Evolutionary conservation across 1,140 invertebrate species (phyloP).

Genomic region (Leucophenga varia): DNA sequence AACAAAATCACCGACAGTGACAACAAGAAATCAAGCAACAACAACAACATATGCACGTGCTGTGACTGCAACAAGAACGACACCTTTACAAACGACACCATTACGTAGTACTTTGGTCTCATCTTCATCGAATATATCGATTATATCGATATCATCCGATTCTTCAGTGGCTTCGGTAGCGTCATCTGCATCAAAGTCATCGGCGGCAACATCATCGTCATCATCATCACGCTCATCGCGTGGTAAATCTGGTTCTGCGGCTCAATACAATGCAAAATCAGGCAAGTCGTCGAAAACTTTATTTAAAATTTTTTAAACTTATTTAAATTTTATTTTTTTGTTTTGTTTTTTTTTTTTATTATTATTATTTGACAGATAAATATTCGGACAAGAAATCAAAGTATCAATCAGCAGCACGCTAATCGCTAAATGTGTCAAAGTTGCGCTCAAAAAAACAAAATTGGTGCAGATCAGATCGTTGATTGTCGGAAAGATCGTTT

Average conservation of each 20-base stretch:
- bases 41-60: not conserved
- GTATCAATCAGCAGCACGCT: no score
- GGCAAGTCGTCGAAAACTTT: conserved; percentile 8
- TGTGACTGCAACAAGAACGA: conserved; percentile 11
- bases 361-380: no score
- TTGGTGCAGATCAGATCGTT: no score
- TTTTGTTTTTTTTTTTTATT: no score
- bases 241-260: conserved; percentile 9
- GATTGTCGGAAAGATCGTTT: no score
- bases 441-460: no score
- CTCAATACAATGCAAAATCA: conserved; percentile 16
- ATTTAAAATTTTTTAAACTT: no score
- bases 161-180: conserved; percentile 40
- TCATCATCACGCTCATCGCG: conserved; percentile 25
- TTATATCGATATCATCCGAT: conserved; percentile 54
- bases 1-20: not conserved
- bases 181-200: conserved; percentile 30
- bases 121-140: conserved; percentile 43
- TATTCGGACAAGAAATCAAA: no score
- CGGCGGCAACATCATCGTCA: conserved; percentile 33
- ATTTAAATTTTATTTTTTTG: no score
- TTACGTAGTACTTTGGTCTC: conserved; percentile 38
- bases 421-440: no score
- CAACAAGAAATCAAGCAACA: no score
- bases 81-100: conserved; percentile 5